Conservation (phyloP, 1,140 invertebrate genomes). For the Camponotus pennsylvanicus region DNA sequence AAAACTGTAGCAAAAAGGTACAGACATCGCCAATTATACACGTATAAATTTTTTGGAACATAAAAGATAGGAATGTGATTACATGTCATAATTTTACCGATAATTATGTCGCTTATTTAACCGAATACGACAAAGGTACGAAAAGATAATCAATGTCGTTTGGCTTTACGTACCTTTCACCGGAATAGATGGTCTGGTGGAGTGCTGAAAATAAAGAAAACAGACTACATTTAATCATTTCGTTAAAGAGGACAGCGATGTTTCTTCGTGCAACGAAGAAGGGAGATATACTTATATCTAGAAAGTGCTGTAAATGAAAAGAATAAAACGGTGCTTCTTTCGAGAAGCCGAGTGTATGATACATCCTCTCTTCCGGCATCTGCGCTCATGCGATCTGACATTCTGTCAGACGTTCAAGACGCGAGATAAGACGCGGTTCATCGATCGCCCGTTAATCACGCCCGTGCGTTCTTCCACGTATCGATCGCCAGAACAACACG, state of each 20-base stretch:
- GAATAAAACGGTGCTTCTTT: conserved; percentile 40
- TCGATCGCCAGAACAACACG: conserved; percentile 44
- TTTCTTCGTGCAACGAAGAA: conserved; percentile 59
- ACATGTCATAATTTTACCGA: neutral
- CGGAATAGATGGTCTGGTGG: conserved; percentile 84
- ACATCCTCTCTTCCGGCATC: conserved; percentile 46
- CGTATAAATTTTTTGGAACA: no score
- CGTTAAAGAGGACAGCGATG: neutral
- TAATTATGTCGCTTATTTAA: conserved; percentile 37
- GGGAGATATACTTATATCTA: conserved; percentile 29
- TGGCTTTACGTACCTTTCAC: conserved; percentile 82
- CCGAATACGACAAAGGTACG: neutral
- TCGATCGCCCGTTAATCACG: conserved; percentile 48
- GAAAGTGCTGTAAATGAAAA: conserved; percentile 56
- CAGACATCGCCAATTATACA: neutral
- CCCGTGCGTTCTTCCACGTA: neutral
- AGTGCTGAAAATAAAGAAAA: conserved; percentile 82
- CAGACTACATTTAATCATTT: conserved; percentile 9
- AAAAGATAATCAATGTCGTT: neutral
- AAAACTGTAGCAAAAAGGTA: neutral
- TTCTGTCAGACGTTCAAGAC: neutral
- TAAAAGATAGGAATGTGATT: neutral
- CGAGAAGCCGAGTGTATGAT: conserved; percentile 64
- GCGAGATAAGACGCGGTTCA: conserved; percentile 33
- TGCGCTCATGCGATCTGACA: neutral